Evolutionary conservation across 2,888 invertebrate species (phyloP).

Genomic region (Chalcosyrphus nemorum): DNA sequence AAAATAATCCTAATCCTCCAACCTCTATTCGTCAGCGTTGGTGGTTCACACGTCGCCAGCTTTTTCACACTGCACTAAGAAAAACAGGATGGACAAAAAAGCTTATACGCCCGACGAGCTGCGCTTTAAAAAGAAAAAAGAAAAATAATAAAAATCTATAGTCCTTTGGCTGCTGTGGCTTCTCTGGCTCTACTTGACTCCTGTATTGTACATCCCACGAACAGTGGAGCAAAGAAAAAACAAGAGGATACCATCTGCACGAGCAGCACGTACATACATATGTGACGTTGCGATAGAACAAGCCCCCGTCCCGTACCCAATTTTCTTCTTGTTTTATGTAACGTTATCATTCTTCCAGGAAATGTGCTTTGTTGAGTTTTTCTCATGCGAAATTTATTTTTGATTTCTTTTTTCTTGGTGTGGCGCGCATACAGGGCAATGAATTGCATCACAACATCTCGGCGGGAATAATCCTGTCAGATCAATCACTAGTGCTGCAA

Average conservation of each 20-base stretch:
- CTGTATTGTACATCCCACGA: constrained; percentile 3
- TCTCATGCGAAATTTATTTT: constrained; percentile 16
- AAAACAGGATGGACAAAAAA: constrained; percentile 28
- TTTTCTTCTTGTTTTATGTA: constrained; percentile 47
- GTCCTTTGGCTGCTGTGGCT: neutral
- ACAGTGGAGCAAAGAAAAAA: neutral
- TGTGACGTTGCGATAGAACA: constrained; percentile 16
- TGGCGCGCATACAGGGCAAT: constrained; percentile 84
- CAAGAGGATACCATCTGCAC: constrained; percentile 22
- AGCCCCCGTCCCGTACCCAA: neutral
- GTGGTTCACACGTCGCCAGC: constrained; percentile 66
- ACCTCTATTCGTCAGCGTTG: constrained; percentile 59
- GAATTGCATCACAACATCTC: constrained; percentile 92
- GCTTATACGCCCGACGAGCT: constrained; percentile 16
- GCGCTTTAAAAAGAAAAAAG: constrained; percentile 16
- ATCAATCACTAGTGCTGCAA: constrained; percentile 93
- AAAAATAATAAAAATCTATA: neutral
- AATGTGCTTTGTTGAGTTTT: constrained; percentile 50
- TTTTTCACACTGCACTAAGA: constrained; percentile 21
- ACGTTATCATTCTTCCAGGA: constrained; percentile 44
- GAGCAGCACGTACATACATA: constrained; percentile 35
- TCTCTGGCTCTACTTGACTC: constrained; percentile 39
- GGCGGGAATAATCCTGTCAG: constrained; percentile 91
- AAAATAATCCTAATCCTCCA: constrained; percentile 55
- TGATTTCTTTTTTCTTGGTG: neutral